phyloP scores from a whole-genome alignment of 64 coral and sea anemone species.

The Porites australiensis region DNA sequence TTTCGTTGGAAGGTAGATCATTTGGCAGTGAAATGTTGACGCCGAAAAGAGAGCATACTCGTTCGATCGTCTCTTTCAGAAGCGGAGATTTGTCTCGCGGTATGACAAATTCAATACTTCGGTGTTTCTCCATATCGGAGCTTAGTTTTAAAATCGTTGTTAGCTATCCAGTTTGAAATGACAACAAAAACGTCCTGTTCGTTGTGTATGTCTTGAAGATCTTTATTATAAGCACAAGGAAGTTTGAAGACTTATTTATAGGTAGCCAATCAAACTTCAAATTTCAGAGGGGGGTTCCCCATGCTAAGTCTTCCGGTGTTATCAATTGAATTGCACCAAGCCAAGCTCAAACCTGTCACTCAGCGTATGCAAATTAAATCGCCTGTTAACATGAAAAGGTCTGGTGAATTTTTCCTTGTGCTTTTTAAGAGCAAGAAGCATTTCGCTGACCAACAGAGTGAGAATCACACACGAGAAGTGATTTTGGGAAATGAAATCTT shows the following conservation, averaged over 20 bases:
- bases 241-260: neutral
- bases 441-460: neutral
- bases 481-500: neutral
- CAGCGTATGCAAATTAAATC: constrained; percentile 18
- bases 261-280: neutral
- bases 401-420: neutral
- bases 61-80: constrained; percentile 11
- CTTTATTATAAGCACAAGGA: neutral
- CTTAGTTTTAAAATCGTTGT: neutral
- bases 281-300: constrained; percentile 4
- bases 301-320: constrained; percentile 24
- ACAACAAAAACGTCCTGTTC: neutral
- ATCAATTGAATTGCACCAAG: neutral
- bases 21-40: neutral
- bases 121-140: neutral
- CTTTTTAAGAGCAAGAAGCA: neutral
- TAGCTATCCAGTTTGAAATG: neutral
- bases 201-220: neutral
- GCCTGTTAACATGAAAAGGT: neutral
- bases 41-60: constrained; percentile 10
- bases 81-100: neutral
- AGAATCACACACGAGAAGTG: neutral
- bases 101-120: constrained; percentile 27
- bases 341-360: neutral
- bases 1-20: neutral